Percentiles rank a stretch among this genome's conserved stretches.
These are phyloP conservation scores for Clostera curtula DNA, from an alignment of 2,888 invertebrate species.

Conservation along the genomic window DNA sequence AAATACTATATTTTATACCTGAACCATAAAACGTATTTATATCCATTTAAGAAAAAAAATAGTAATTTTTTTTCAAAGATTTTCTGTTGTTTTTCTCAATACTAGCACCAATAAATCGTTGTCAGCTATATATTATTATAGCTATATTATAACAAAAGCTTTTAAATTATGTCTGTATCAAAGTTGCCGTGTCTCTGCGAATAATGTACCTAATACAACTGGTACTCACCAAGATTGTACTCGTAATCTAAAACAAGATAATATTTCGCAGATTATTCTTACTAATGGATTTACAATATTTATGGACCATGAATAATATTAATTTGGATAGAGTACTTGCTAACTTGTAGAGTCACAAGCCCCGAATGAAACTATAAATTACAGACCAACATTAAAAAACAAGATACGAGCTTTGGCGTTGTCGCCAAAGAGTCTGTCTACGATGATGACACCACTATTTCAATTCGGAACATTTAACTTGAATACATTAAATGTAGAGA, in stretches of 20 bases:
- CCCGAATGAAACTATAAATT: constrained; percentile 36
- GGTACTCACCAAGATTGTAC: constrained; percentile 1
- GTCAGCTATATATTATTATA: too few relatives aligned
- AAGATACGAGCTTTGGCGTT: constrained; percentile 14
- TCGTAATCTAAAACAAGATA: constrained; percentile 9
- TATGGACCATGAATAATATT: constrained; percentile 30
- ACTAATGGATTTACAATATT: constrained; percentile 20
- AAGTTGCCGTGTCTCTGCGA: too few relatives aligned
- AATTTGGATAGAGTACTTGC: constrained; percentile 23
- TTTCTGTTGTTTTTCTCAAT: too few relatives aligned
- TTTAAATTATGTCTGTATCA: too few relatives aligned
- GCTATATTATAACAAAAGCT: too few relatives aligned
- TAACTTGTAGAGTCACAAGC: constrained; percentile 21
- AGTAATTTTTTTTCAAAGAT: too few relatives aligned
- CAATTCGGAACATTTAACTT: constrained; percentile 33
- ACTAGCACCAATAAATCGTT: too few relatives aligned
- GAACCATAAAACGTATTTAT: too few relatives aligned
- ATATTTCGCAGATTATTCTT: constrained; percentile 14
- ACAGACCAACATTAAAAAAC: constrained; percentile 20
- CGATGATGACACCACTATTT: constrained; percentile 40
- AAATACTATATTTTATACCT: too few relatives aligned
- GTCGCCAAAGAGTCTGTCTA: constrained; percentile 46
- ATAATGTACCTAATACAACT: constrained; percentile 4
- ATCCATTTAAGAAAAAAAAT: too few relatives aligned
- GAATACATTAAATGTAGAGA: constrained; percentile 35